A percentile compares a stretch with the other conserved stretches of the same genome.
Evolutionary conservation across 2,113 vertebrate genomes (phyloP).

Genomic region (Hassar affinis): DNA sequence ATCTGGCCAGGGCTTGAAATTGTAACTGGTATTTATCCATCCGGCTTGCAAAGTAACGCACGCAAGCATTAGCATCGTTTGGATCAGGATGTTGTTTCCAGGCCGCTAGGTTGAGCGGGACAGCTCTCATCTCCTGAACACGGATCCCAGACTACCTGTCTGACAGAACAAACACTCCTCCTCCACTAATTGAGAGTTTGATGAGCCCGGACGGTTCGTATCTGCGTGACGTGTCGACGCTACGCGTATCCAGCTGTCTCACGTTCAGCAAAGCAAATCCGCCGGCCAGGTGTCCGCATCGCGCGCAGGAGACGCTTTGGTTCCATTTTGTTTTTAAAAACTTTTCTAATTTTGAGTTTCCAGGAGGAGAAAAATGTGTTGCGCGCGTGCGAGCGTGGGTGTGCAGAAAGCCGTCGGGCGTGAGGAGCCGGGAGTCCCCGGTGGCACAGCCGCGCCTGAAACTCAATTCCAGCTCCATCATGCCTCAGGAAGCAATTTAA

Average conservation of each 20-base stretch:
- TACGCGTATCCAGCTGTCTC: not conserved
- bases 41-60: not conserved
- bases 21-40: not conserved
- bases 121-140: not conserved
- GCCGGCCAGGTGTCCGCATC: not conserved
- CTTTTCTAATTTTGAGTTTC: not conserved
- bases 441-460: constrained; percentile 64
- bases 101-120: not conserved
- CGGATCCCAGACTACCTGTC: no score
- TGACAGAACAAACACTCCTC: not conserved
- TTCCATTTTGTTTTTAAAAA: not conserved
- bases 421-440: constrained; percentile 45
- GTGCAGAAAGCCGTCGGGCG: constrained; percentile 46
- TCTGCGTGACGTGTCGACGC: constrained; percentile 3
- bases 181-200: not conserved
- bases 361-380: not conserved
- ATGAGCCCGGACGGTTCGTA: constrained; percentile 8
- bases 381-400: constrained; percentile 7
- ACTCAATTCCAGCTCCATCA: constrained; percentile 68
- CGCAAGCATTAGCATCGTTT: not conserved
- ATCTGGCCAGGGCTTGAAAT: not conserved
- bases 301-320: not conserved
- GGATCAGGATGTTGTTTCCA: not conserved
- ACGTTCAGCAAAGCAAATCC: constrained; percentile 12
- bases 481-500: constrained; percentile 72